Evolutionary conservation across 2,113 vertebrate genomes (phyloP), one percentile per base, ranked within the genome.

Genomic region (Maccullochella peelii): DNA sequence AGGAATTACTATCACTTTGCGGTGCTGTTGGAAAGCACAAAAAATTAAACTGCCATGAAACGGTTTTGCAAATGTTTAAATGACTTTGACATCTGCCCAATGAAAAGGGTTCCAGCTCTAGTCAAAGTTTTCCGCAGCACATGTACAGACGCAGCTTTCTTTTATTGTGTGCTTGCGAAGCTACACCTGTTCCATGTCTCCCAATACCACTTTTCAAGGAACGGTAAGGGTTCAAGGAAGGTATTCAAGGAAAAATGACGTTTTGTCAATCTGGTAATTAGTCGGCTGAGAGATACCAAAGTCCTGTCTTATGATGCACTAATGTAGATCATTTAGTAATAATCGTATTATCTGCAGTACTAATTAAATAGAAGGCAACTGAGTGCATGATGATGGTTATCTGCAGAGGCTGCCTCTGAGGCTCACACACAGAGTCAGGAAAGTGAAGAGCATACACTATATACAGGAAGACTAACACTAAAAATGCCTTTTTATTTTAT

Each of bases 61-160:
- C 16, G 49, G 2, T 67, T 23, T 30, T 33, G 5, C 2, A 83
- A 25, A 44, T n/a, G 0, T 27, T 20, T 21, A 47, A 54, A 82
- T 67, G 25, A 55, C 67, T 44, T 33, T 74, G 69, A 86, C 23
- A 58, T 68, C 63, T 71, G n/a, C 21, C 6, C 27, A 16, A 33
- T 3, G 12, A 14, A 36, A 33, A 58, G 1, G 11, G 9, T 47
- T 23, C 49, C 12, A 33, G 65, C 76, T 20, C 0, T 30, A 3
- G 14, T 58, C 12, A 20, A 58, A 14, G 8, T 25, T 16, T 47
- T n/a, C 1, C 20, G 7, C 18, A 33, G 18, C 52, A 33, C 40
- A 36, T 50, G 21, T 1, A 42, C 36, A 42, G 14, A 73, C 6
- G 23, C 15, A 21, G 18, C n/a, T 33, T 42, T 10, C 16, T 18